phyloP scores from a whole-genome alignment of 2,888 invertebrate genomes.

The Sthenelais limicola region DNA sequence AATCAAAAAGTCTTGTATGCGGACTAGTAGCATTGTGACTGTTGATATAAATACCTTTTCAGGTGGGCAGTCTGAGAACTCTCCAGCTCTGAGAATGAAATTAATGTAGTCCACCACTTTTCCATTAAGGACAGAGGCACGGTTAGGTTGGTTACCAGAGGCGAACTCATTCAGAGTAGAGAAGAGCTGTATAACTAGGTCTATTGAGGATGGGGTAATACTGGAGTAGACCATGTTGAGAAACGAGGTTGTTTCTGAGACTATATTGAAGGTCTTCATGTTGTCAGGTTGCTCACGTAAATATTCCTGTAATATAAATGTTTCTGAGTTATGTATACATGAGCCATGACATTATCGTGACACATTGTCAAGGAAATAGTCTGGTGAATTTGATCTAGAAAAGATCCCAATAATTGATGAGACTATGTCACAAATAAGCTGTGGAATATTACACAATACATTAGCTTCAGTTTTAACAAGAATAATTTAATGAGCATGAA shows the following conservation, averaged over 20 bases:
- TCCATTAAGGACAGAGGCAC: constrained; percentile 69
- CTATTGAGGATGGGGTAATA: constrained; percentile 67
- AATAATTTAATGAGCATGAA: too few relatives aligned
- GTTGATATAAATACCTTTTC: constrained; percentile 67
- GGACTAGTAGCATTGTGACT: too few relatives aligned
- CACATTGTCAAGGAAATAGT: too few relatives aligned
- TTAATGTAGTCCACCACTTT: constrained; percentile 72
- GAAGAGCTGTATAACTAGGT: constrained; percentile 70
- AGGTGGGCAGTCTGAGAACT: constrained; percentile 65
- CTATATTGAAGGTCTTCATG: constrained; percentile 72
- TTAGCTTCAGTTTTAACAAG: too few relatives aligned
- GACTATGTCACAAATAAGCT: too few relatives aligned
- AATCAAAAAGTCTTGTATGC: too few relatives aligned
- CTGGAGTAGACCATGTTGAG: constrained; percentile 71
- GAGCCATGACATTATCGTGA: too few relatives aligned
- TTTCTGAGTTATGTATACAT: too few relatives aligned
- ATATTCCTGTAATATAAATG: constrained; percentile 70
- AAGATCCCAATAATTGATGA: too few relatives aligned
- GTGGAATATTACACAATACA: too few relatives aligned
- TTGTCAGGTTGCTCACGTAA: constrained; percentile 72
- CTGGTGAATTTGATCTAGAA: too few relatives aligned
- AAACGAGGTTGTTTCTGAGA: constrained; percentile 70
- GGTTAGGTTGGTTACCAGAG: constrained; percentile 70
- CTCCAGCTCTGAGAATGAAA: constrained; percentile 70
- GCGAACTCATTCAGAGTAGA: constrained; percentile 71